Conservation (phyloP, 2,797 vertebrate genomes). For the Hippopotamyrus pictus region DNA sequence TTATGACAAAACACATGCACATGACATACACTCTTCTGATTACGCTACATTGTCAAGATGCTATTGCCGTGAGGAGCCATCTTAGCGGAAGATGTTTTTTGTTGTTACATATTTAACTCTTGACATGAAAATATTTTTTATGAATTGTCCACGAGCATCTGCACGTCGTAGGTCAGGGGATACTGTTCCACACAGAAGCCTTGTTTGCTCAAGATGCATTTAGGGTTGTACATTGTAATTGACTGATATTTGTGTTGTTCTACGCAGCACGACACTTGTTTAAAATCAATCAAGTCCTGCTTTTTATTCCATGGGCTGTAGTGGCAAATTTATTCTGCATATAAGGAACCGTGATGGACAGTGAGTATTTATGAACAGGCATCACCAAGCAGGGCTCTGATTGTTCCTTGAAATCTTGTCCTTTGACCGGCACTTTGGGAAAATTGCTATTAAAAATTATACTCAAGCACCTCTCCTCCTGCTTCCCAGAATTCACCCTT, state of each 20-base stretch:
- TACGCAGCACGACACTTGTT: neutral
- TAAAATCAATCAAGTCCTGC: neutral
- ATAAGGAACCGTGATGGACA: neutral
- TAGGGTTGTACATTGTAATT: neutral
- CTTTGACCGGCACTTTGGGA: neutral
- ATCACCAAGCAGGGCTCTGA: neutral
- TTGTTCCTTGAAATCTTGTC: neutral
- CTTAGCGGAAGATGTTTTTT: neutral
- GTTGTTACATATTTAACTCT: neutral
- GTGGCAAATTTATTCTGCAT: neutral
- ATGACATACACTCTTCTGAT: neutral
- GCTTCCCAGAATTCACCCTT: neutral
- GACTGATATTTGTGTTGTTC: constrained; percentile 8
- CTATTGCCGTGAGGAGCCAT: constrained; percentile 16
- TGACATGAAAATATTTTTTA: neutral
- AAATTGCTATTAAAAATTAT: neutral
- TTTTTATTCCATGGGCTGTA: neutral
- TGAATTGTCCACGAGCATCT: neutral
- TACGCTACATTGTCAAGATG: constrained; percentile 28
- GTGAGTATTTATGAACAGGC: neutral
- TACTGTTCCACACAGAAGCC: neutral
- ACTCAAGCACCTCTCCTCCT: neutral
- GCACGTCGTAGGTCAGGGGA: neutral
- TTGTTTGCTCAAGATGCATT: neutral
- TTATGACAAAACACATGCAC: constrained; percentile 32